These are phyloP conservation scores for Onthophagus taurus DNA, from an alignment of 1,140 invertebrate species.

Conservation along the genomic window DNA sequence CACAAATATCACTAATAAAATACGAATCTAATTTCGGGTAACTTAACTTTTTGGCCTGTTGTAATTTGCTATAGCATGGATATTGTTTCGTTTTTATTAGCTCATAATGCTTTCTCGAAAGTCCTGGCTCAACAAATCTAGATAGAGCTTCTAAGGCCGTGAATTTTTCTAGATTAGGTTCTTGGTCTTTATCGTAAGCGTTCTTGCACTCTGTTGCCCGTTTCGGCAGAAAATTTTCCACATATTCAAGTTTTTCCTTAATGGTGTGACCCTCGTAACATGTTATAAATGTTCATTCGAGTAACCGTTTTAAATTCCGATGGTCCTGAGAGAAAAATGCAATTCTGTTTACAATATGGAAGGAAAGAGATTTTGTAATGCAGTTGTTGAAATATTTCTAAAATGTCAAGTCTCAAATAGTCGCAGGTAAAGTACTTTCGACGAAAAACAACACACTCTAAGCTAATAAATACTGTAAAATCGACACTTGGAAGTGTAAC, in stretches of 20 bases:
- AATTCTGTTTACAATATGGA: not conserved
- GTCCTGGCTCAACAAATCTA: not conserved
- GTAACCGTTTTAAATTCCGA: not conserved
- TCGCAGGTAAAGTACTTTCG: too few relatives aligned
- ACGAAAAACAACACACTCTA: too few relatives aligned
- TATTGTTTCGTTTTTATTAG: not conserved
- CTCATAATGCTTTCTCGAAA: not conserved
- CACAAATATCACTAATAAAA: too few relatives aligned
- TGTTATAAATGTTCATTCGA: not conserved
- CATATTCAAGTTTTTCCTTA: not conserved
- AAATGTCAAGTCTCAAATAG: not conserved
- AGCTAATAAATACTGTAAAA: too few relatives aligned
- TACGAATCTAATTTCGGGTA: too few relatives aligned
- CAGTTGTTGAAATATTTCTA: not conserved
- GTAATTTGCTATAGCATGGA: not conserved
- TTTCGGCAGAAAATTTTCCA: not conserved
- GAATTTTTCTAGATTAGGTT: too few relatives aligned
- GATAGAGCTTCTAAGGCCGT: too few relatives aligned
- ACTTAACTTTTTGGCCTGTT: not conserved
- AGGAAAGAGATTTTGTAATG: not conserved
- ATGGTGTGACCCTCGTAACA: not conserved
- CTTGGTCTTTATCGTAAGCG: not conserved
- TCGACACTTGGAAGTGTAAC: too few relatives aligned
- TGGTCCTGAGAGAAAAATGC: not conserved
- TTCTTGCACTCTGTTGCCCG: not conserved